Evolutionary conservation across 2,888 invertebrate genomes (phyloP), one percentile per base, ranked within the genome.

Genomic region (Himalopsyche kuldschensis): DNA sequence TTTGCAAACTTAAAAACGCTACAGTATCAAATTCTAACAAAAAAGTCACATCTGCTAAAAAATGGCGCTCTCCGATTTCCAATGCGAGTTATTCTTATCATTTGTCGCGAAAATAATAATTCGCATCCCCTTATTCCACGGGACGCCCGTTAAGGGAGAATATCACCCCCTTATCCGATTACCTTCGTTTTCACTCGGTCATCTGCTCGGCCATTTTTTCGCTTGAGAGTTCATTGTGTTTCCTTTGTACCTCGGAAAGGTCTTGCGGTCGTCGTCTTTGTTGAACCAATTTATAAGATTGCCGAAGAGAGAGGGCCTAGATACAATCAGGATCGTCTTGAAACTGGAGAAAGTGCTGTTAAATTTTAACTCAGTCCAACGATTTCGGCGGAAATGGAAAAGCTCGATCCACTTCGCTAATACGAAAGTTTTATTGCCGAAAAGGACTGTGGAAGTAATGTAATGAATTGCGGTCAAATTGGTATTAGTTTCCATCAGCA

Each of bases 151-250:
- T 15, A 69, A 15, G 5, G 20, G 35, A 55, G 69, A 6, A 69
- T 69, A 69, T 69, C 79, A 24, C 76, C 76, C 81, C 78, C 83
- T 84, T 84, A 83, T 84, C 85, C 84, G 80, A 83, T 84, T 84
- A 84, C 84, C 82, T 83, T 81, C 85, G 80, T 84, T 85, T 83
- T 85, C 85, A 80, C 82, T 84, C 81, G 85, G 85, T 85, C 83
- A 83, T 85, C 84, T 84, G 81, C 80, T 75, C 80, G 75, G 82
- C 83, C 82, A 80, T 82, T 82, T 85, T 85, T 85, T 79, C 80
- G 35, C 24, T 55, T 48, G 75, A 79, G 79, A 46, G 81, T 84
- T 79, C 85, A 83, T 82, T 78, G 81, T 85, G 81, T 79, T 63
- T 81, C 84, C 78, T 82, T 80, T 85, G 78, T 80, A 75, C 46